Conservation (phyloP, 2,797 vertebrate species). For the Australoheros facetus region DNA sequence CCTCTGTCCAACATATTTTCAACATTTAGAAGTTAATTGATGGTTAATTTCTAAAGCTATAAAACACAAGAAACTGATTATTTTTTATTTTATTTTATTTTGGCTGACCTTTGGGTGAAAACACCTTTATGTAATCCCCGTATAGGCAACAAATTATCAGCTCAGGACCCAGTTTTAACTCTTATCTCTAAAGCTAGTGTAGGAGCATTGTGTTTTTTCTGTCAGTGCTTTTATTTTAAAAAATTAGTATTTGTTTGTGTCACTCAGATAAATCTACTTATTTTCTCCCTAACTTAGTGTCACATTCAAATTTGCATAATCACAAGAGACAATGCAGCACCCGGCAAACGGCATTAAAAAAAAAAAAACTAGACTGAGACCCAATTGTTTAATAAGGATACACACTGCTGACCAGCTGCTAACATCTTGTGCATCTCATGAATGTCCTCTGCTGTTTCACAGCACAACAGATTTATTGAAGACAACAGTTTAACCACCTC, state of each 20-base stretch:
- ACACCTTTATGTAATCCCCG: not conserved
- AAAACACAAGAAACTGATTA: not conserved
- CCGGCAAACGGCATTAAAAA: not conserved
- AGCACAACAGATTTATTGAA: constrained; percentile 60
- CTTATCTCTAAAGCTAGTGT: not conserved
- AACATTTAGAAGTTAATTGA: not conserved
- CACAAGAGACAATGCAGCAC: not conserved
- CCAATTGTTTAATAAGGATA: not conserved
- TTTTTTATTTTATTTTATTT: not conserved
- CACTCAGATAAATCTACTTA: not conserved
- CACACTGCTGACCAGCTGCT: constrained; percentile 27
- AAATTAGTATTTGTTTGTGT: not conserved
- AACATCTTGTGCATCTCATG: constrained; percentile 9
- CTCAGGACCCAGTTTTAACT: constrained; percentile 6
- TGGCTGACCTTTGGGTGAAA: constrained; percentile 20
- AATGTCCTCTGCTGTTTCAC: constrained; percentile 55
- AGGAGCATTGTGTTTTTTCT: not conserved
- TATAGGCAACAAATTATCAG: not conserved
- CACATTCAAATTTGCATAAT: not conserved
- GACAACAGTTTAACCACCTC: constrained; percentile 23
- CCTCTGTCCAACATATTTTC: not conserved
- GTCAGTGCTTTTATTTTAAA: not conserved
- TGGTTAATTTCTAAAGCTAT: not conserved
- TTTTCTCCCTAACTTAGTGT: not conserved
- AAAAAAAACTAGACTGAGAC: not conserved